phyloP scores from a whole-genome alignment of 2,888 invertebrate species.

The Holacanthella duospinosa region DNA sequence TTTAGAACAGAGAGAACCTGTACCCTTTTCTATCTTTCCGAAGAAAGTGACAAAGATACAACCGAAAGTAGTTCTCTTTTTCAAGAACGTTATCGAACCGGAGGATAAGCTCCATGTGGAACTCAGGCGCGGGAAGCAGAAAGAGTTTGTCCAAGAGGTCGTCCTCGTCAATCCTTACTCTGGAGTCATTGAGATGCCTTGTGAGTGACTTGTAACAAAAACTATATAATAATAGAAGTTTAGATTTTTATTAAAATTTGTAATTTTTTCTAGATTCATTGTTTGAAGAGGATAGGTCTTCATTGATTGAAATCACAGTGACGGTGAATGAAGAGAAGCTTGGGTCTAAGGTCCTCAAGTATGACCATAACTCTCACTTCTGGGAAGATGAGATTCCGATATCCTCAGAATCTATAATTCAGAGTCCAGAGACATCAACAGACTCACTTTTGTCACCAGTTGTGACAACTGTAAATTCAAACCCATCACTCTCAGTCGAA shows the following conservation, averaged over 20 bases:
- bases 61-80: conserved; percentile 28
- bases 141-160: conserved; percentile 13
- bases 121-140: conserved; percentile 23
- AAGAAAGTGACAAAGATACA: conserved; percentile 34
- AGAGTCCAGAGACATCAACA: not conserved
- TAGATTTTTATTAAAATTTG: not conserved
- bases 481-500: not conserved
- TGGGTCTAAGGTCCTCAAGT: conserved; percentile 34
- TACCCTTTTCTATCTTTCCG: conserved; percentile 35
- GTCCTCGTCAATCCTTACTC: conserved; percentile 30
- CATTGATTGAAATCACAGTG: conserved; percentile 29
- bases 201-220: conserved; percentile 11
- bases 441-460: not conserved
- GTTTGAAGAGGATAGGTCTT: conserved; percentile 19
- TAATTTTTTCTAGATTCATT: not conserved
- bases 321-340: conserved; percentile 27
- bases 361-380: conserved; percentile 13
- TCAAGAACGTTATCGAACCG: conserved; percentile 28
- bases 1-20: conserved; percentile 25
- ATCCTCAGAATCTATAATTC: not conserved
- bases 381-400: not conserved
- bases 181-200: conserved; percentile 28
- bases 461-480: not conserved
- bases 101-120: conserved; percentile 26
- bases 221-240: not conserved